phyloP scores from a whole-genome alignment of 1,140 invertebrate species.

The Caenorhabditis briggsae region DNA sequence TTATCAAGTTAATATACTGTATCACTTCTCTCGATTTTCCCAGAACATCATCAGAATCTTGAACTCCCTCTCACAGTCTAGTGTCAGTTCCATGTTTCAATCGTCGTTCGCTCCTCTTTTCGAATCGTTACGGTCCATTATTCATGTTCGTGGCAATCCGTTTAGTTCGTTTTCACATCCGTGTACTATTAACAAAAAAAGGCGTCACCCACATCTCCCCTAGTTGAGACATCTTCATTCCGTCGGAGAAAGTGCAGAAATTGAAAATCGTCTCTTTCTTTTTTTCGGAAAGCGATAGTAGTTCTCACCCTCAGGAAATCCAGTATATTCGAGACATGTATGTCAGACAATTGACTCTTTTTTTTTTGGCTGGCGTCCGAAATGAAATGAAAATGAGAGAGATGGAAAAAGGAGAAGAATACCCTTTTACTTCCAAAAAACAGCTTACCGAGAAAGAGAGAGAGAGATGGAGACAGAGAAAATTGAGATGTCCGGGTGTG shows the following conservation, averaged over 20 bases:
- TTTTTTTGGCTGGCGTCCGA: neutral
- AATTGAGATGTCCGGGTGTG: neutral
- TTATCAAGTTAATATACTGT: too few species aligned
- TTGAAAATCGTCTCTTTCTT: slow-evolving; percentile 22
- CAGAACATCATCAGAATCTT: too few species aligned
- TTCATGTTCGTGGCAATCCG: slow-evolving; percentile 32
- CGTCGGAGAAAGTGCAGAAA: slow-evolving; percentile 36
- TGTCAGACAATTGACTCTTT: slow-evolving; percentile 39
- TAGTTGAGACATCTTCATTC: too few species aligned
- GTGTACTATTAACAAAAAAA: slow-evolving; percentile 54
- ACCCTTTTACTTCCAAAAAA: neutral
- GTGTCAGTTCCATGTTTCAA: neutral
- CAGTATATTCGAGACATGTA: slow-evolving; percentile 35
- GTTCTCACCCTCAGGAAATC: slow-evolving; percentile 13
- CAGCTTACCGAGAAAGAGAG: neutral
- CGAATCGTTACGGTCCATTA: slow-evolving; percentile 43
- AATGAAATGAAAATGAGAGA: neutral
- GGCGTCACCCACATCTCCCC: neutral
- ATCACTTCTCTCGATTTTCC: too few species aligned
- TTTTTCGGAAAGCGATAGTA: neutral
- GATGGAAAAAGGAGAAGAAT: neutral
- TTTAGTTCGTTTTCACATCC: slow-evolving; percentile 47
- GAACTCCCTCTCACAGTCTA: too few species aligned
- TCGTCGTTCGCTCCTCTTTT: neutral
- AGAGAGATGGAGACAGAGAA: neutral